Percentiles rank a stretch among this genome's conserved stretches.
Evolutionary conservation across 2,888 invertebrate species (phyloP).

Genomic region (Drosophila parthenogenetica): DNA sequence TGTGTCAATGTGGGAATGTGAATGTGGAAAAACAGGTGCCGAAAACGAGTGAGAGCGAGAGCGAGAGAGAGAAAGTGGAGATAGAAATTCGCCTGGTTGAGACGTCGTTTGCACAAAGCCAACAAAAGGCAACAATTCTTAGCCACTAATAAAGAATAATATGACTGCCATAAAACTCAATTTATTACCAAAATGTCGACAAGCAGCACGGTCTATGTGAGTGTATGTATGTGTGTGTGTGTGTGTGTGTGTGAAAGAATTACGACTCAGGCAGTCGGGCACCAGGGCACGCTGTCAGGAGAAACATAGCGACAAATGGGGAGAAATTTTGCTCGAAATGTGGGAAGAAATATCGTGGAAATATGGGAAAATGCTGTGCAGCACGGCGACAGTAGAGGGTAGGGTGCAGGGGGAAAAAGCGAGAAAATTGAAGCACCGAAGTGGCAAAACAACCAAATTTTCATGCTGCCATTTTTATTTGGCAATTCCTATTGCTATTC

Average conservation of each 20-base stretch:
- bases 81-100: constrained; percentile 43
- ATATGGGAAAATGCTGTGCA: not conserved
- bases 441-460: constrained; percentile 62
- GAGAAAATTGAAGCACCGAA: constrained; percentile 34
- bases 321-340: not conserved
- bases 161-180: constrained; percentile 80
- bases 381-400: no score
- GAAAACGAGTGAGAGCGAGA: not conserved
- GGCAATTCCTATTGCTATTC: constrained; percentile 60
- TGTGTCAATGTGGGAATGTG: constrained; percentile 27
- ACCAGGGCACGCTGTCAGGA: constrained; percentile 52
- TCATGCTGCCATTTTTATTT: constrained; percentile 72
- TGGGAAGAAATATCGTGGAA: constrained; percentile 4
- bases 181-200: constrained; percentile 79
- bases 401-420: not conserved
- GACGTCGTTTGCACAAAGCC: constrained; percentile 75
- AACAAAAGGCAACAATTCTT: constrained; percentile 81
- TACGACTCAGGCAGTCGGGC: constrained; percentile 66
- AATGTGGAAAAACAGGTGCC: constrained; percentile 46
- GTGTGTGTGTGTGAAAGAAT: constrained; percentile 57
- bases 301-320: constrained; percentile 1
- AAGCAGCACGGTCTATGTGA: constrained; percentile 56
- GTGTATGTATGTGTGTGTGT: constrained; percentile 18
- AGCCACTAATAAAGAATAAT: constrained; percentile 79
- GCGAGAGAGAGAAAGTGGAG: not conserved